Base-by-base conservation (phyloP, 2,888 invertebrate species). In the Masnerella sp. region DNA sequence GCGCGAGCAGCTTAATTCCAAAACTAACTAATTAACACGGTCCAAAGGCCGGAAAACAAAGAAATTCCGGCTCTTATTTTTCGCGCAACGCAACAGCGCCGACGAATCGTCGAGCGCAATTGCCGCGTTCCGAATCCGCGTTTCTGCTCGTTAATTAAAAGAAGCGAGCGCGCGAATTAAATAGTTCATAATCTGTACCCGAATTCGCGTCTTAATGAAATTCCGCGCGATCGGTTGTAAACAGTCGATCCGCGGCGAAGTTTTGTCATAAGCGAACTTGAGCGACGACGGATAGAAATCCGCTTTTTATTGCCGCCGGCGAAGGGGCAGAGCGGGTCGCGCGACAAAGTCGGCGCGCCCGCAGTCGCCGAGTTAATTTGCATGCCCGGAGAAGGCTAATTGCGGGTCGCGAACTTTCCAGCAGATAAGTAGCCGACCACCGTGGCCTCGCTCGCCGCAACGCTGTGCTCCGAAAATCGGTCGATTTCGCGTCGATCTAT, bases 301-400 rank as follows among this genome's bases (percentile, higher is more conserved):
- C 67, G 67, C 62, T 74, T 70, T 74, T 74, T 74, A 74, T 74
- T 74, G 70, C 61, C 34, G 62, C 67, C 74, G 67, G 67, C 74
- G 74, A 70, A 67, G 56, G 67, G 64, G 62, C 70, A 69, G 67
- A 75, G 62, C 67, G 56, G 70, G 59, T 43, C 69, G 74, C 54
- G 49, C 42, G 49, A 69, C 74, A 65, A 71, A 80, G 80, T 73
- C 76, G 30, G 56, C 56, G 61, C 61, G 77, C 59, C 45, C 76
- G 79, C 75, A 80, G 78, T 79, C 79, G 77, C 79, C 79, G 76
- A 81, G 81, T 82, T 83, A 83, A 84, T 84, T 83, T 84, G 81
- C 84, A 83, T 82, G 78, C 82, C 76, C 77, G 79, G 79, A 78
- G 80, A 77, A 80, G 80, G 83, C 81, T 83, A 82, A 84, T 84